Percentiles rank a stretch among this genome's conserved stretches.
phyloP scores from a whole-genome alignment of 92 coral and sea anemone genomes.

The Montipora capitata region DNA sequence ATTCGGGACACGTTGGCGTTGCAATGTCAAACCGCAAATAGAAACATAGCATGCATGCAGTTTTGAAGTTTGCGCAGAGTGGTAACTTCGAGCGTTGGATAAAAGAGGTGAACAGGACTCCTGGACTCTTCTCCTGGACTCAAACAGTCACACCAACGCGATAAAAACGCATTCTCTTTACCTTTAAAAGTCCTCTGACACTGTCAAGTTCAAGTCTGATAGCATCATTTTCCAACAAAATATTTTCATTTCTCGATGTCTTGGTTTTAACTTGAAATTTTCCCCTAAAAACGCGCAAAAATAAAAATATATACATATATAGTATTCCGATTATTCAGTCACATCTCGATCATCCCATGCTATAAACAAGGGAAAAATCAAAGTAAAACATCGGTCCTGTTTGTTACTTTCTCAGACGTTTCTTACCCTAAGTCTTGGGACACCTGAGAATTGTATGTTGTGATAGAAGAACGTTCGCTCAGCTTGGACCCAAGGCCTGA shows the following conservation, averaged over 20 bases:
- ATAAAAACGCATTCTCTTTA: slow-evolving; percentile 8
- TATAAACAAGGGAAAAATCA: too few species aligned
- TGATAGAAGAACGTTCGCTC: slow-evolving; percentile 43
- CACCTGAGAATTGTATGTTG: slow-evolving; percentile 47
- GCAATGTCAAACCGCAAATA: too few species aligned
- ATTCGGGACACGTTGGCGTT: too few species aligned
- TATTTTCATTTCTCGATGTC: slow-evolving; percentile 72
- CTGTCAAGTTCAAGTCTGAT: slow-evolving; percentile 92
- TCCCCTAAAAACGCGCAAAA: slow-evolving; percentile 44
- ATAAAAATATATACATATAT: neutral
- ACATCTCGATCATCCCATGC: too few species aligned
- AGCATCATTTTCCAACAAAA: slow-evolving; percentile 82
- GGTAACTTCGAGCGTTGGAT: too few species aligned
- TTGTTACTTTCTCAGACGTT: too few species aligned
- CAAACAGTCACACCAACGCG: too few species aligned
- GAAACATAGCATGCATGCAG: too few species aligned
- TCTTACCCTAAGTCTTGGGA: slow-evolving; percentile 22
- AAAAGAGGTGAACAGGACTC: too few species aligned
- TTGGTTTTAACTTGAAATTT: slow-evolving; percentile 75
- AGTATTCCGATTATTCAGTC: too few species aligned
- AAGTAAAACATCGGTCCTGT: too few species aligned
- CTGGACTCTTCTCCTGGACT: neutral
- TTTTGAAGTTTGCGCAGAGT: too few species aligned
- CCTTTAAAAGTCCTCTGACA: slow-evolving; percentile 85
- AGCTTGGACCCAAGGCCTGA: slow-evolving; percentile 43